Evolutionary conservation across 2,113 vertebrate species (phyloP).

Genomic region (Odontesthes bonariensis): DNA sequence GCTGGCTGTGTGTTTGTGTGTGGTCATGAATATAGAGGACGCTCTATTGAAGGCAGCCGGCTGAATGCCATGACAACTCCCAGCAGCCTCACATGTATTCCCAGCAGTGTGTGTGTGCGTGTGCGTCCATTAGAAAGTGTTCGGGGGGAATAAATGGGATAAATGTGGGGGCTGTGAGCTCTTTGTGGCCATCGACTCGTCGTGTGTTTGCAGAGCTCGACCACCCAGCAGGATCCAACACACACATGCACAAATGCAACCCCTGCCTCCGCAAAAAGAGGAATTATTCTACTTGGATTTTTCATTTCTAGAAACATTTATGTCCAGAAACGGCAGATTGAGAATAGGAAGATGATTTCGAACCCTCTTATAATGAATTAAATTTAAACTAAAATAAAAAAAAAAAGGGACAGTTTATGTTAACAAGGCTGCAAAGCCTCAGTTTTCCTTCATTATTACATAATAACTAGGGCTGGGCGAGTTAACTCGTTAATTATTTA

Average conservation of each 20-base stretch:
- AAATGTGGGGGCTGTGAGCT: constrained; percentile 54
- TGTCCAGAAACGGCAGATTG: no score
- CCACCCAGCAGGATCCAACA: constrained; percentile 57
- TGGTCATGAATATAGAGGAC: constrained; percentile 89
- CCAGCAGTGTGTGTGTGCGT: constrained; percentile 87
- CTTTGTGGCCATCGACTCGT: constrained; percentile 46
- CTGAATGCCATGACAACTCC: constrained; percentile 98
- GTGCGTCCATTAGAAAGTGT: constrained; percentile 69
- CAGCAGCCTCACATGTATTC: constrained; percentile 94
- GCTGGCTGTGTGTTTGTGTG: constrained; percentile 35
- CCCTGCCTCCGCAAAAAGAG: constrained; percentile 1
- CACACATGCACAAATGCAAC: constrained; percentile 31
- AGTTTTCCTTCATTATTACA: no score
- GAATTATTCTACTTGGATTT: not conserved
- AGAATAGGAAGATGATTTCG: no score
- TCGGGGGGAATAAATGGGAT: constrained; percentile 65
- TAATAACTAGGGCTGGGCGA: no score
- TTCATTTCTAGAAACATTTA: not conserved
- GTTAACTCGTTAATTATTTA: no score
- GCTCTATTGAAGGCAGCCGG: constrained; percentile 87
- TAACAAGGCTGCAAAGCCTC: no score
- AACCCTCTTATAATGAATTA: no score
- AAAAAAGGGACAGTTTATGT: no score
- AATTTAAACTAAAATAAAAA: no score
- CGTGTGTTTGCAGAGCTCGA: constrained; percentile 61